Base-by-base conservation (phyloP, 1,140 invertebrate genomes). In the Caenorhabditis tropicalis region DNA sequence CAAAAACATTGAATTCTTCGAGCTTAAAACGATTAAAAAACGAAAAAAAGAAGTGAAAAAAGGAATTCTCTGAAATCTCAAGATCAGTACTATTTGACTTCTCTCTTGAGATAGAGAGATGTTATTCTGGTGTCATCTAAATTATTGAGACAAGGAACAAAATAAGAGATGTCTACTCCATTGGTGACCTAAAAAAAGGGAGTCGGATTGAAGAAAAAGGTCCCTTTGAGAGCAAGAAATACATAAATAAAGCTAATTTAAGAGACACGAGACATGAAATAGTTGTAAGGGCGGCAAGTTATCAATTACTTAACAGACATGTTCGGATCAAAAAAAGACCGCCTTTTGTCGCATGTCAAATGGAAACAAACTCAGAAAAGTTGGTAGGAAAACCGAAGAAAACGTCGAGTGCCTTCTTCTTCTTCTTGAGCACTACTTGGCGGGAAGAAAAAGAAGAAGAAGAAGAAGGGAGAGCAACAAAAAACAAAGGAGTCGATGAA, bases 401-500 rank as follows among this genome's bases (percentile, higher is more conserved):
- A 33, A 33, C 60, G 60, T 36, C 60, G 60, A 70, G 33, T 36
- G 60, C 6, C n/a, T n/a, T n/a, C n/a, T n/a, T n/a, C n/a, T n/a
- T n/a, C 33, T n/a, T 27, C 60, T 70, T n/a, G 31, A 70, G 60
- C 60, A 36, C 58, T 27, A 16, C 31, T 70, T 70, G 60, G 29
- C 29, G 31, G 33, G 49, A 51, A n/a, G n/a, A n/a, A n/a, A n/a
- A n/a, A n/a, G n/a, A n/a, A n/a, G n/a, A n/a, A n/a, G n/a, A 5
- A 65, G 31, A 27, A 70, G 19, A 36, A 27, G 31, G 31, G 2
- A 70, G 16, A 36, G 60, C 9, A 70, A 39, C 60, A 70, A 70
- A 39, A 70, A 70, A 70, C 60, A 70, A 70, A 70, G 60, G 60
- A 70, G 60, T 70, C 60, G 60, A 70, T 70, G 60, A 70, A 70